Conservation (phyloP, 2,888 invertebrate species). For the Dicyrtoma fusca region DNA sequence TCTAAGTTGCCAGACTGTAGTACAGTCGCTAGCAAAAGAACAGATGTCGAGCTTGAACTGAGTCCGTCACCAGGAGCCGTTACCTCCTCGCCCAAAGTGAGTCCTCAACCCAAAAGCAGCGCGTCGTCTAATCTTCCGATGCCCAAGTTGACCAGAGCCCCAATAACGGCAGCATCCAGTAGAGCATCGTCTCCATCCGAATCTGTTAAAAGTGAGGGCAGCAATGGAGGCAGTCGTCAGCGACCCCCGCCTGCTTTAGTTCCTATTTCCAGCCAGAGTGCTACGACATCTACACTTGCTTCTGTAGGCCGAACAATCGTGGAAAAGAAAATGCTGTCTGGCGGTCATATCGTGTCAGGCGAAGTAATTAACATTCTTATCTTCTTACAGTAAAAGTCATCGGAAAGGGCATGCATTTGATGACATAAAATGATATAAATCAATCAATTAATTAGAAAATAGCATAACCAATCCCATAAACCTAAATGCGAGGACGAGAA, state of each 20-base stretch:
- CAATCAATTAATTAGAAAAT: too few species aligned
- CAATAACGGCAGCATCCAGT: constrained; percentile 37
- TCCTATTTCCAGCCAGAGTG: constrained; percentile 8
- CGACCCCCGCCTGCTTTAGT: constrained; percentile 31
- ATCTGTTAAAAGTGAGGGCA: constrained; percentile 37
- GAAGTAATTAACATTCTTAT: constrained; percentile 33
- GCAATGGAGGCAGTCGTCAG: constrained; percentile 6
- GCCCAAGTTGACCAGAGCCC: constrained; percentile 51
- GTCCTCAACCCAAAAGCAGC: constrained; percentile 32
- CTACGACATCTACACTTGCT: constrained; percentile 16
- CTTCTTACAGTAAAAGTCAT: too few species aligned
- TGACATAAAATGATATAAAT: too few species aligned
- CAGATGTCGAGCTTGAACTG: constrained; percentile 40
- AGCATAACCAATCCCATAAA: too few species aligned
- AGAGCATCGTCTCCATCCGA: constrained; percentile 28
- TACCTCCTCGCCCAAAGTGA: constrained; percentile 41
- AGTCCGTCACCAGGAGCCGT: constrained; percentile 30
- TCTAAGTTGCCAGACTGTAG: constrained; percentile 53
- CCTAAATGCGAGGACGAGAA: too few species aligned
- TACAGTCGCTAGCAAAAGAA: constrained; percentile 50
- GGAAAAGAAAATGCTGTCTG: constrained; percentile 52
- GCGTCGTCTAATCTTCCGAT: constrained; percentile 31
- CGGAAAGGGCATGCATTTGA: too few species aligned
- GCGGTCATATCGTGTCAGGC: constrained; percentile 40
- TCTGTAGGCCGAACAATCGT: constrained; percentile 42